Evolutionary conservation across 2,888 invertebrate genomes (phyloP).

Genomic region (Tuberolachnus salignus): DNA sequence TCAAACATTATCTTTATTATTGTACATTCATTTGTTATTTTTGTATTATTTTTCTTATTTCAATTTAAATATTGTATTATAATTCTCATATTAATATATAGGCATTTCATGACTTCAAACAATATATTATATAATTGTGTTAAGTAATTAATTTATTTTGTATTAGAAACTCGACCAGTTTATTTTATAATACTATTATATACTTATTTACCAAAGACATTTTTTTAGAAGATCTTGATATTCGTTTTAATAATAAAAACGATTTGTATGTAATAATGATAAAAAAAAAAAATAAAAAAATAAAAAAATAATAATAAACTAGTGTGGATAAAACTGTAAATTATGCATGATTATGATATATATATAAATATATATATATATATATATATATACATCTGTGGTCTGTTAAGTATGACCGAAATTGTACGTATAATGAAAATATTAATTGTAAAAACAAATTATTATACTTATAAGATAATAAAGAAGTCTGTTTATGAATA

Average conservation of each 20-base stretch:
- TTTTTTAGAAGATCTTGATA: constrained; percentile 32
- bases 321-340: constrained; percentile 42
- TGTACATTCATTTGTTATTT: constrained; percentile 50
- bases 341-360: constrained; percentile 24
- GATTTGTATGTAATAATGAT: not conserved
- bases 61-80: constrained; percentile 33
- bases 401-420: constrained; percentile 29
- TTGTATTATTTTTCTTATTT: constrained; percentile 51
- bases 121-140: not conserved
- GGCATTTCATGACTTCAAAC: constrained; percentile 43
- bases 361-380: no score
- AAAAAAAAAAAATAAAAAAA: not conserved
- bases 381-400: not conserved
- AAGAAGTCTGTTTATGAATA: constrained; percentile 52
- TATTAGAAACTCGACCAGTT: constrained; percentile 36
- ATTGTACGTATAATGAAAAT: constrained; percentile 47
- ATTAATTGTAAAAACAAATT: constrained; percentile 53
- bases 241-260: constrained; percentile 31
- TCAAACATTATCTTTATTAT: constrained; percentile 39
- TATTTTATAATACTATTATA: constrained; percentile 13
- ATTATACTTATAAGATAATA: constrained; percentile 49
- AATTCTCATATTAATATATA: constrained; percentile 33
- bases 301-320: not conserved
- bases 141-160: constrained; percentile 48
- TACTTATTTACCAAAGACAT: constrained; percentile 50